These are phyloP conservation scores for Blastobasis lacticolella DNA, from an alignment of 2,888 invertebrate species.

Conservation along the genomic window DNA sequence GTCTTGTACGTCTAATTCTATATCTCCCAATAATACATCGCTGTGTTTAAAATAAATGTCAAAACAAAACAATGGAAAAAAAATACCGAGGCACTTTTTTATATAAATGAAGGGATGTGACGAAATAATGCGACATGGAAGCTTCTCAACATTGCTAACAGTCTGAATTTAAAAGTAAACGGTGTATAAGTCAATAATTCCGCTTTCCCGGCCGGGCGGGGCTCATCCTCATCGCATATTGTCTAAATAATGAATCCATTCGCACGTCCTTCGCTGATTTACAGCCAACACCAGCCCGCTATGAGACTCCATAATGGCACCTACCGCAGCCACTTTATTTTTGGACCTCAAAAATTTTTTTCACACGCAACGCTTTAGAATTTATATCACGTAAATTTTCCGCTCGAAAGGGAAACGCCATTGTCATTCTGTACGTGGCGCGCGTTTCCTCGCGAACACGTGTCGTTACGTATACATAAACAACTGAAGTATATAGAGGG, in stretches of 20 bases:
- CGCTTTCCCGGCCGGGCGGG: too few species aligned
- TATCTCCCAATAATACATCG: too few species aligned
- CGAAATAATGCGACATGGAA: too few species aligned
- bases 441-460: constrained; percentile 68
- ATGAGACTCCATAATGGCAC: constrained; percentile 63
- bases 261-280: constrained; percentile 65
- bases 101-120: too few species aligned
- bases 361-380: constrained; percentile 68
- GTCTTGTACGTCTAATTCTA: too few species aligned
- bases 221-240: constrained; percentile 25
- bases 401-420: constrained; percentile 70
- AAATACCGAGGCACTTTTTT: too few species aligned
- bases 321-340: constrained; percentile 69
- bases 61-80: too few species aligned
- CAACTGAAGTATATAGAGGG: constrained; percentile 42
- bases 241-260: constrained; percentile 63
- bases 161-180: too few species aligned
- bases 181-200: too few species aligned
- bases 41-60: too few species aligned
- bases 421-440: constrained; percentile 63
- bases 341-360: constrained; percentile 64
- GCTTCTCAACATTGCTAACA: too few species aligned
- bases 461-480: constrained; percentile 51
- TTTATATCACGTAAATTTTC: constrained; percentile 74
- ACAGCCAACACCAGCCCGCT: constrained; percentile 53